Conservation (phyloP, 2,888 invertebrate genomes). For the Heterodera filipjevi region DNA sequence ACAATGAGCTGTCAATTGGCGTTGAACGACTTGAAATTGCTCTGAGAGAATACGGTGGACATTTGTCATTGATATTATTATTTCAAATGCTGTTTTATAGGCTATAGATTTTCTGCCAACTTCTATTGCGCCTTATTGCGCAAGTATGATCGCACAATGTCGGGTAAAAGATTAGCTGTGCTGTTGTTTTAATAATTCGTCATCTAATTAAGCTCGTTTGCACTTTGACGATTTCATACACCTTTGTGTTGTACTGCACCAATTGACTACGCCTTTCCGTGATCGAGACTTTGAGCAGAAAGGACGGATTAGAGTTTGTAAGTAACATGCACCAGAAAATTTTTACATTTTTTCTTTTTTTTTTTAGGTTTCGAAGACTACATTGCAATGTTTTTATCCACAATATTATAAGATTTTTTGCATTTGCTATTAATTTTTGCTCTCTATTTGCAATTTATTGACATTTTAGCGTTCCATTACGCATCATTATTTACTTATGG, state of each 20-base stretch:
- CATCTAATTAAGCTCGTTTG: background rate
- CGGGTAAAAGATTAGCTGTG: background rate
- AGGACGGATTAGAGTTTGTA: constrained; percentile 73
- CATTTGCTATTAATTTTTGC: background rate
- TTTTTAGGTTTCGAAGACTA: constrained; percentile 81
- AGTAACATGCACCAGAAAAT: background rate
- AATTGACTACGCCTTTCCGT: constrained; percentile 78
- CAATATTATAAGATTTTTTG: background rate
- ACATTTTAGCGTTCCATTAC: background rate
- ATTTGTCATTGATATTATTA: too few species aligned
- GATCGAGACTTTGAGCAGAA: constrained; percentile 76
- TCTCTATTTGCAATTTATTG: background rate
- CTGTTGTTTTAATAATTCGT: too few species aligned
- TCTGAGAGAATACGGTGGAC: too few species aligned
- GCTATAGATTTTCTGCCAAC: background rate
- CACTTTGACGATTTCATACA: constrained; percentile 80
- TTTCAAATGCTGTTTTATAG: too few species aligned
- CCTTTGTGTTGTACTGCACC: constrained; percentile 58
- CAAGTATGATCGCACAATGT: background rate
- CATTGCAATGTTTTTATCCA: constrained; percentile 79
- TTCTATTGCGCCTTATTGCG: background rate
- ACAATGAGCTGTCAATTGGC: too few species aligned
- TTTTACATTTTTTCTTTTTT: background rate
- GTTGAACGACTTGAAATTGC: too few species aligned
- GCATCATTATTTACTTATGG: background rate